Evolutionary conservation across 53 echinoderm and acorn worm species (phyloP), one percentile per base, ranked within the genome.

Genomic region (Patiria pectinifera): DNA sequence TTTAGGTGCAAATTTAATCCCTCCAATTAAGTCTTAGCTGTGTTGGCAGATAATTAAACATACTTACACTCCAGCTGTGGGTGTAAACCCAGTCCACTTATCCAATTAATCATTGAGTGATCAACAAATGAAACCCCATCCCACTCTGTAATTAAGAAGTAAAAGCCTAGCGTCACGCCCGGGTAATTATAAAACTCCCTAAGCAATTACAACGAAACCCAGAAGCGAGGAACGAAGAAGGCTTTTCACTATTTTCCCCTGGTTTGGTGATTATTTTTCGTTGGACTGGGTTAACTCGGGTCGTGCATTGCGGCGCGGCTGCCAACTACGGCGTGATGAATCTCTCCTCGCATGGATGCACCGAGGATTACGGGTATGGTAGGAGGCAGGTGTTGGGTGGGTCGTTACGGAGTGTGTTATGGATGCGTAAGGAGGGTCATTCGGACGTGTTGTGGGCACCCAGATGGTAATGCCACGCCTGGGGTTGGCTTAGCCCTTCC

Each of bases 341-440:
- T 78, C 87, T 45, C 26, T 77, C 87, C 77, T 8, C 71, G 87
- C 87, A 71, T 87, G 76, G 62, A 35, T 87, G 87, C 87, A 59
- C 87, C 59, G 21, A 78, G 78, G 87, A 87, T 87, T 87, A 87
- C 58, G 76, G 87, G 87, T 76, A 43, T 78, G 72, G 25, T 23
- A 35, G 76, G 35, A 26, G 58, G 87, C 77, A 78, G 87, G 77
- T 87, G 77, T 86, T 62, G 70, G 74, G 77, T 14, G 59, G 76
- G 53, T 77, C 9, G 26, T 48, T 61, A 48, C 82, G 49, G 87
- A 87, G 78, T 58, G 78, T 76, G 78, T 45, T 48, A 75, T 85
- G 85, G 69, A 85, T 85, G 61, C 21, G 62, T 85, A 86, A 86
- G 47, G 25, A 86, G 86, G 35, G 22, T 49, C 24, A 71, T 12